Evolutionary conservation across 2,888 invertebrate genomes (phyloP).

Genomic region (Ecdyonurus torrentis): DNA sequence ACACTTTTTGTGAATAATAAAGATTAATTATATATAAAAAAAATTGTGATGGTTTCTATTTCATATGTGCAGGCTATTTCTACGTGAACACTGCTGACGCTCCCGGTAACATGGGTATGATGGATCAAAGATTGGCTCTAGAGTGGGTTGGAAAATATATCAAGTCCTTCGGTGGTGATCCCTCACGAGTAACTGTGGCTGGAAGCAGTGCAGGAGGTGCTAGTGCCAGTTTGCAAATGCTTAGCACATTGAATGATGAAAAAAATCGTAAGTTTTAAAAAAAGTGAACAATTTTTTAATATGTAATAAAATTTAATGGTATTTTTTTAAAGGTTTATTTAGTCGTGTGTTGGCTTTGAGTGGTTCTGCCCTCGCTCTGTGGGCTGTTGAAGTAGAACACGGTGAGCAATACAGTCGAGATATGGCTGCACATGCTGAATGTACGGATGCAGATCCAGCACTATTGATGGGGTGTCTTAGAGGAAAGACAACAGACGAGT

Average conservation of each 20-base stretch:
- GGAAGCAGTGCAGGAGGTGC: slow-evolving; percentile 61
- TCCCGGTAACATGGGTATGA: slow-evolving; percentile 55
- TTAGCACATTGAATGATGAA: neutral
- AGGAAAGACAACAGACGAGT: neutral
- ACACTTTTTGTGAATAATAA: too few relatives aligned
- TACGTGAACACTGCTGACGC: slow-evolving; percentile 51
- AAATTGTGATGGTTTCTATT: too few relatives aligned
- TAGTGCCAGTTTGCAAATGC: slow-evolving; percentile 27
- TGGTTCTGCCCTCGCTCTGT: neutral
- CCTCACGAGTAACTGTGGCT: slow-evolving; percentile 44
- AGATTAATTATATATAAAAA: too few relatives aligned
- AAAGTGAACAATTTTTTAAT: neutral
- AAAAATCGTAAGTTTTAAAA: neutral
- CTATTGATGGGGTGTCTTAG: neutral
- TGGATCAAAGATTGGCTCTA: slow-evolving; percentile 53
- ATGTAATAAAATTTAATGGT: neutral
- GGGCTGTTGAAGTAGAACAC: neutral
- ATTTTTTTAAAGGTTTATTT: neutral
- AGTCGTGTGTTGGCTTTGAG: neutral
- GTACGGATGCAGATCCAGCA: neutral
- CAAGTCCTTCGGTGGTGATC: slow-evolving; percentile 51
- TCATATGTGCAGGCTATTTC: slow-evolving; percentile 51
- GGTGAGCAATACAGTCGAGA: neutral
- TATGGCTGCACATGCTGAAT: neutral
- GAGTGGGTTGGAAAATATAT: slow-evolving; percentile 54